phyloP scores from a whole-genome alignment of 92 coral and sea anemone genomes.

The Muricea muricata region DNA sequence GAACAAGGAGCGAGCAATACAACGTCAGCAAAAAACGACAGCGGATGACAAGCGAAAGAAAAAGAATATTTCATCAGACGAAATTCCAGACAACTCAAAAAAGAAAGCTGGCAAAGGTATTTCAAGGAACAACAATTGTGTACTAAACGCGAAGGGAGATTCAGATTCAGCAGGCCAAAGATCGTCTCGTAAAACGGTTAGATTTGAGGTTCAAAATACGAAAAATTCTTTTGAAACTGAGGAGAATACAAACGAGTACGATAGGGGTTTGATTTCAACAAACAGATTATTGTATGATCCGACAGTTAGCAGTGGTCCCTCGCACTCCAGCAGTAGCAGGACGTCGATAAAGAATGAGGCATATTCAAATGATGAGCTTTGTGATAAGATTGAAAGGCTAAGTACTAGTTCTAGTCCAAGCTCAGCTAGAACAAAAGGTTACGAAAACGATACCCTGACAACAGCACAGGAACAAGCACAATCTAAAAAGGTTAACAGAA shows the following conservation, averaged over 20 bases:
- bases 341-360: neutral
- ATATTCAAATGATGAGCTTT: neutral
- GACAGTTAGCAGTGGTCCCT: neutral
- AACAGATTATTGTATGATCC: constrained; percentile 10
- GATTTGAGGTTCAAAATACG: constrained; percentile 14
- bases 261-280: constrained; percentile 1
- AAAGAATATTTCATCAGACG: neutral
- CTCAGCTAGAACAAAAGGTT: neutral
- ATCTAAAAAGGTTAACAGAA: neutral
- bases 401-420: neutral
- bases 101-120: neutral
- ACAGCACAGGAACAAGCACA: neutral
- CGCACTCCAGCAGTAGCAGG: neutral
- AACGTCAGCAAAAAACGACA: neutral
- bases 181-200: neutral
- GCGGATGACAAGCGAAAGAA: neutral
- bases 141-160: neutral
- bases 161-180: no score
- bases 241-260: neutral
- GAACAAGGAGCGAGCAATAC: neutral
- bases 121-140: neutral
- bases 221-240: neutral
- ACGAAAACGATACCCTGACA: neutral
- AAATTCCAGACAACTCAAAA: neutral
- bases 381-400: neutral